A percentile compares a stretch with the other conserved stretches of the same genome.
Evolutionary conservation across 2,113 vertebrate genomes (phyloP).

Genomic region (Sinocyclocheilus maitianheensis): DNA sequence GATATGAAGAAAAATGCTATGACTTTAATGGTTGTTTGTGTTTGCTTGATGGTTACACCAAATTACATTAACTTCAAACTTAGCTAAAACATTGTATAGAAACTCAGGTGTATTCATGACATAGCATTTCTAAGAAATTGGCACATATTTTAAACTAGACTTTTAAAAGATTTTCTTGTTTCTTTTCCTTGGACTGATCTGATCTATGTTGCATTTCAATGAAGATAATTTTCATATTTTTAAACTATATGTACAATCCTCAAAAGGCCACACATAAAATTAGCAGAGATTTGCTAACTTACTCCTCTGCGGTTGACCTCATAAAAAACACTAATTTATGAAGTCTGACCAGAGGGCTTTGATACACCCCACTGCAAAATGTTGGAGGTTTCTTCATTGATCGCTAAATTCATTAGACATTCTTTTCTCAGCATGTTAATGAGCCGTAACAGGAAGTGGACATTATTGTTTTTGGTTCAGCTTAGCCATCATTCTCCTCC

Average conservation of each 20-base stretch:
- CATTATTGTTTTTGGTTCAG: slow-evolving; percentile 27
- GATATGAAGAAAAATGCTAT: no score
- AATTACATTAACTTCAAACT: neutral
- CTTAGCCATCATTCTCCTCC: neutral
- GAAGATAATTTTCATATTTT: neutral
- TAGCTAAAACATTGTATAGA: neutral
- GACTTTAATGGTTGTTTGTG: no score
- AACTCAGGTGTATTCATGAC: neutral
- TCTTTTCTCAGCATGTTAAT: slow-evolving; percentile 49
- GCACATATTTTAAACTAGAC: neutral
- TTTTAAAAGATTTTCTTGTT: neutral
- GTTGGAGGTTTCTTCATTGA: neutral
- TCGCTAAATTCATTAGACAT: slow-evolving; percentile 44
- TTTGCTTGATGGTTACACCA: no score
- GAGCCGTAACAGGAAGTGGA: slow-evolving; percentile 35
- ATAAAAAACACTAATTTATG: slow-evolving; percentile 2
- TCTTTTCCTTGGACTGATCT: neutral
- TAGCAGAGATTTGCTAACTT: neutral
- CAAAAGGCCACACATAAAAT: slow-evolving; percentile 17
- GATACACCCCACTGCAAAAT: neutral
- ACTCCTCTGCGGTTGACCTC: slow-evolving; percentile 3
- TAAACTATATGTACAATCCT: neutral
- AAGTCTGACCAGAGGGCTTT: slow-evolving; percentile 19
- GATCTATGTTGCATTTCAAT: neutral
- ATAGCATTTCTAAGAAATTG: neutral